These are phyloP conservation scores for Epizoanthus scotinus DNA, from an alignment of 92 coral and sea anemone genomes.

Conservation along the genomic window DNA sequence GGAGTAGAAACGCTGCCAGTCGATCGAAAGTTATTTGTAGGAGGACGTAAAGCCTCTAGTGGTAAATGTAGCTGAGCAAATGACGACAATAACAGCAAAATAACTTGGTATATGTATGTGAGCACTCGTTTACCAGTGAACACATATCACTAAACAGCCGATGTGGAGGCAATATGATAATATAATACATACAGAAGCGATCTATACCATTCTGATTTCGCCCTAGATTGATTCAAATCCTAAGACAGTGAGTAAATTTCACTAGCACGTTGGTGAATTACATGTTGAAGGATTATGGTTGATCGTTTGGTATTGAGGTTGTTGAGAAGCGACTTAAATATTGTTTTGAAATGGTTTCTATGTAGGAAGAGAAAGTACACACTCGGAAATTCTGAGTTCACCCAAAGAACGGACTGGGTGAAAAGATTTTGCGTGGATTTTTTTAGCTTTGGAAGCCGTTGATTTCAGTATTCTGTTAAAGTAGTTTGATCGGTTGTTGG, in stretches of 20 bases:
- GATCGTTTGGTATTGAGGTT: conserved; percentile 21
- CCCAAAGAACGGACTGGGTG: conserved; percentile 5
- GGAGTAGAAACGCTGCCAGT: conserved; percentile 41
- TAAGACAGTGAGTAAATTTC: conserved; percentile 6
- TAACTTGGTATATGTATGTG: not conserved
- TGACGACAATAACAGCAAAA: conserved; percentile 10
- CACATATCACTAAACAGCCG: conserved; percentile 41
- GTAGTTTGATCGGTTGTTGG: not conserved
- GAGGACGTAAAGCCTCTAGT: not conserved
- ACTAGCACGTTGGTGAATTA: not conserved
- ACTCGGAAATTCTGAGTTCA: conserved; percentile 25
- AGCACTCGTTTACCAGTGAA: conserved; percentile 18
- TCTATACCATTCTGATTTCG: conserved; percentile 44
- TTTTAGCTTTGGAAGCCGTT: not conserved
- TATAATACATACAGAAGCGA: conserved; percentile 33
- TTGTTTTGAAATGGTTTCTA: conserved; percentile 38
- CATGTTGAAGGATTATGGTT: not conserved
- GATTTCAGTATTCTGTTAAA: conserved; percentile 14
- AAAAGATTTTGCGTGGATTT: conserved; percentile 18
- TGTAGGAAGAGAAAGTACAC: conserved; percentile 10
- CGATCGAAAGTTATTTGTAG: conserved; percentile 14
- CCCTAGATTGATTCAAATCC: conserved; percentile 7
- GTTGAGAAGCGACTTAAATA: conserved; percentile 23
- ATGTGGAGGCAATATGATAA: conserved; percentile 55
- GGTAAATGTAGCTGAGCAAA: not conserved